Conservation (phyloP, 2,113 vertebrate genomes). For the Myodes glareolus region DNA sequence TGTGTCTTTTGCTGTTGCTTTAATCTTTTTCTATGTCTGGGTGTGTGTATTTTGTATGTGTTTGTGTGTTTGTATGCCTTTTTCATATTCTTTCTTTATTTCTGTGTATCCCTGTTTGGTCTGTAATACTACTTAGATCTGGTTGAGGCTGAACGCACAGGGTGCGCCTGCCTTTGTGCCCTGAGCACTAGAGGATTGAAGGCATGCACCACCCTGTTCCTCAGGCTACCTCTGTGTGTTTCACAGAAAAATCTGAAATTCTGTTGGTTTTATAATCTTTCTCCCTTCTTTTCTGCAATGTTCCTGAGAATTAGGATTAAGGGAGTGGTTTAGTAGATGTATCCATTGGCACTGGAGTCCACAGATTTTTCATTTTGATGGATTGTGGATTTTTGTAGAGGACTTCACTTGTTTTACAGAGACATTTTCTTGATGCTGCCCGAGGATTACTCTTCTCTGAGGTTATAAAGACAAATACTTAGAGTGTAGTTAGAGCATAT, state of each 20-base stretch:
- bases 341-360: not conserved
- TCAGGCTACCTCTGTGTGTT: not conserved
- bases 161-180: too few relatives aligned
- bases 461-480: not conserved
- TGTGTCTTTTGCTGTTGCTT: not conserved
- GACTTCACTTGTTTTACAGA: not conserved
- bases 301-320: not conserved
- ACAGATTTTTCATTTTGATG: not conserved
- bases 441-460: not conserved
- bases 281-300: not conserved
- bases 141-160: too few relatives aligned
- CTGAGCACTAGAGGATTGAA: too few relatives aligned
- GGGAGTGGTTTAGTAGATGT: not conserved
- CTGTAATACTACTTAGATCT: too few relatives aligned
- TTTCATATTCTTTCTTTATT: too few relatives aligned
- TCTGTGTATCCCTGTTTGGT: too few relatives aligned
- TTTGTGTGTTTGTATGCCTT: too few relatives aligned
- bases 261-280: not conserved
- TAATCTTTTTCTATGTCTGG: not conserved
- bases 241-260: not conserved
- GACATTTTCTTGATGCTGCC: not conserved
- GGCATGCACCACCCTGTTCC: too few relatives aligned
- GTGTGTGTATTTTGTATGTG: too few relatives aligned
- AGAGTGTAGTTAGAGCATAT: not conserved
- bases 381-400: not conserved